A percentile compares a stretch with the other conserved stretches of the same genome.
Conservation (phyloP, 2,888 invertebrate species). For the Pegoplata infirma region DNA sequence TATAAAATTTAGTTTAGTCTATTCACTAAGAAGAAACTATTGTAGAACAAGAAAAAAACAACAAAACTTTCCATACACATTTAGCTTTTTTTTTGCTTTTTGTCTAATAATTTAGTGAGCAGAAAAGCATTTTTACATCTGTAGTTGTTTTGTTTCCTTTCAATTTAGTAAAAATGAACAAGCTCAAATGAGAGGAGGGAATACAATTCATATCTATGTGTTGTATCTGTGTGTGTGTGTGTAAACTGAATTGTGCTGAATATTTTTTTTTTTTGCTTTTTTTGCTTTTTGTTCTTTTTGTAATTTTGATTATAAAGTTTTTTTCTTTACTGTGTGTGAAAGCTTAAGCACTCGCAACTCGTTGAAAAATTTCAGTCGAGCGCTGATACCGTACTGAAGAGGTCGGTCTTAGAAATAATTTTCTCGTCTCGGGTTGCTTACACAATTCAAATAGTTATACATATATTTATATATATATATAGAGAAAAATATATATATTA, state of each 20-base stretch:
- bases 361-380: conserved; percentile 77
- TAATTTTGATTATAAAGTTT: conserved; percentile 39
- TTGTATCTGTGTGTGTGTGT: conserved; percentile 19
- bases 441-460: conserved; percentile 53
- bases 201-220: no score
- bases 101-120: conserved; percentile 6
- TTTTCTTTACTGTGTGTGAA: conserved; percentile 65
- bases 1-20: neutral
- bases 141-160: neutral
- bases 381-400: conserved; percentile 77
- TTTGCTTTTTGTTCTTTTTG: conserved; percentile 57
- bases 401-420: conserved; percentile 72
- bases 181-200: conserved; percentile 3
- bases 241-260: neutral
- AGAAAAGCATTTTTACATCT: neutral
- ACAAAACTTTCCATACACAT: conserved; percentile 31
- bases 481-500: conserved; percentile 35
- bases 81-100: conserved; percentile 10
- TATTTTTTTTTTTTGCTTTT: conserved; percentile 45
- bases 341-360: conserved; percentile 75
- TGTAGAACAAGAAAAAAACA: conserved; percentile 1
- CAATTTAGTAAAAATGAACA: conserved; percentile 5
- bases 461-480: conserved; percentile 44
- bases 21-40: neutral
- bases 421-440: conserved; percentile 63